These are phyloP conservation scores for Ennomos fuscantarius DNA, from an alignment of 2,888 invertebrate genomes.

Conservation along the genomic window DNA sequence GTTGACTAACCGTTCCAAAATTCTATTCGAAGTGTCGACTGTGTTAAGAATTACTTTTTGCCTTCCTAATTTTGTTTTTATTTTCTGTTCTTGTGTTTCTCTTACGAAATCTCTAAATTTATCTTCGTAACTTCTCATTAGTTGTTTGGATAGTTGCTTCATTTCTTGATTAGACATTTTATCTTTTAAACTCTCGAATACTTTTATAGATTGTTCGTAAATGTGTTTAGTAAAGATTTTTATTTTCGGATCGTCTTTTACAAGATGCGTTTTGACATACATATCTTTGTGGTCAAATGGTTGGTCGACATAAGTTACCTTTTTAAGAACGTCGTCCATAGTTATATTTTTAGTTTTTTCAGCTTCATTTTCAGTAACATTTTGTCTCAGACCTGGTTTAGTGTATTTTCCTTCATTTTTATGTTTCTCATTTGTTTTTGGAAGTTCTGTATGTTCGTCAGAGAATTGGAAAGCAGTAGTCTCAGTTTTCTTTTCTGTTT, in stretches of 20 bases:
- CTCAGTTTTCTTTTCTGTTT: neutral
- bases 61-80: constrained; percentile 55
- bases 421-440: too few relatives aligned
- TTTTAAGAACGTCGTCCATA: neutral
- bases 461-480: too few relatives aligned
- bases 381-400: too few relatives aligned
- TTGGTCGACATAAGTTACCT: constrained; percentile 1
- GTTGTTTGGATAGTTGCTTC: constrained; percentile 38
- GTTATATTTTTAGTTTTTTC: neutral
- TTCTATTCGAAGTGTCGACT: constrained; percentile 55
- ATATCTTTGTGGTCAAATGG: constrained; percentile 9
- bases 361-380: too few relatives aligned
- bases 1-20: constrained; percentile 51
- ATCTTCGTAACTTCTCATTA: constrained; percentile 48
- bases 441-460: too few relatives aligned
- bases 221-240: constrained; percentile 52
- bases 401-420: too few relatives aligned
- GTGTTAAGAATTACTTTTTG: constrained; percentile 62
- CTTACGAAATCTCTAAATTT: constrained; percentile 55
- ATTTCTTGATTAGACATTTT: constrained; percentile 38
- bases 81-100: constrained; percentile 47
- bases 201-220: constrained; percentile 50
- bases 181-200: constrained; percentile 50
- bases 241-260: constrained; percentile 51
- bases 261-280: constrained; percentile 31